phyloP scores from a whole-genome alignment of 2,797 vertebrate genomes.

The Limosa lapponica region DNA sequence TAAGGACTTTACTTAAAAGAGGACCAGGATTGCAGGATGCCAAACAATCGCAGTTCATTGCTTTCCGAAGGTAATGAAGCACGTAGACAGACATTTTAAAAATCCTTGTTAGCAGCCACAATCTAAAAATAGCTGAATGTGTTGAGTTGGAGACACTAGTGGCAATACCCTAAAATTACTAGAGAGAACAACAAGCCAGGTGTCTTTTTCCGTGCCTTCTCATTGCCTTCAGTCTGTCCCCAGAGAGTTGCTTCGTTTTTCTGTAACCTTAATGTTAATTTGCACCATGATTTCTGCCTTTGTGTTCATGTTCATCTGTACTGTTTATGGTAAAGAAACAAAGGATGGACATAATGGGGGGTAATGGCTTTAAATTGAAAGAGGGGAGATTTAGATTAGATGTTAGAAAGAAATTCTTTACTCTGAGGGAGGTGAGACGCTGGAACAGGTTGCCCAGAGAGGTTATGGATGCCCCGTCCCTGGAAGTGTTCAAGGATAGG shows the following conservation, averaged over 20 bases:
- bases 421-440: too few relatives aligned
- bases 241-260: background rate
- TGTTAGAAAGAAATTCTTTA: too few relatives aligned
- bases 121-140: background rate
- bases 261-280: background rate
- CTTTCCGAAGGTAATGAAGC: conserved; percentile 83
- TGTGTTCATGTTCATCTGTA: background rate
- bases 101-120: background rate
- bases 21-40: conserved; percentile 78
- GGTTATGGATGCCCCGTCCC: too few relatives aligned
- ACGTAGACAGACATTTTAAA: background rate
- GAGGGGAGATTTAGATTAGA: too few relatives aligned
- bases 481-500: too few relatives aligned
- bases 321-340: background rate
- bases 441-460: too few relatives aligned
- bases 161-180: background rate
- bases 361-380: too few relatives aligned
- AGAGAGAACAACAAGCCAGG: background rate
- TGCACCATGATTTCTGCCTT: background rate
- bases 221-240: background rate
- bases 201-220: background rate
- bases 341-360: background rate
- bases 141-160: background rate
- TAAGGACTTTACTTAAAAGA: conserved; percentile 74
- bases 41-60: conserved; percentile 84